Base-by-base conservation (phyloP, 1,140 invertebrate species). In the Pentalonia nigronervosa region DNA sequence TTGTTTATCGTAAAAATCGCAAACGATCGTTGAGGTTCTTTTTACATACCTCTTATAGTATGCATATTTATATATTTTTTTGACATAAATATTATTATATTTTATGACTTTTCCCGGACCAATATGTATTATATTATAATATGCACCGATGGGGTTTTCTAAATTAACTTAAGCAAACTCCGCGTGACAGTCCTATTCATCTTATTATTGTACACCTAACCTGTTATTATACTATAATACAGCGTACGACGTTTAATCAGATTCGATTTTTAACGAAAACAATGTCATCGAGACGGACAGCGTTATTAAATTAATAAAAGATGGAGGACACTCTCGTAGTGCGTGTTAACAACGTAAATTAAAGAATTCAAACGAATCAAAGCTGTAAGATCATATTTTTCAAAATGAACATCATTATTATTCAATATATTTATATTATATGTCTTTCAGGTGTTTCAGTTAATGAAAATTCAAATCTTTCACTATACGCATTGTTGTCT, bases 1-100 rank as follows among this genome's bases (percentile, higher is more conserved):
- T 45, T 14, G 30, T 87, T 87, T 48, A 87, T 87, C 84, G 84
- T 87, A 87, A 87, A 48, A 48, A 87, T 48, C 86, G 30, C 47
- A 48, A 87, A 87, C 47, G 47, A 87, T 48, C 86, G 45, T 48
- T n/a, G n/a, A 34, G 7, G 30, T 48, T 87, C 8, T 87, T 25
- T 87, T 25, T 87, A 87, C n/a, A 83, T 8, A 30, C 45, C 6
- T 83, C 17, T 7, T 41, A 21, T 11, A 83, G 8, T 1, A 41
- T 21, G 34, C 11, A 2, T 30, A 45, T 47, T 7, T 86, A 17
- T 20, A 30, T 47, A 41, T 41, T 9, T 83, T 86, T 47, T 45
- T 7, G 14, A 25, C 84, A 30, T 86, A 86, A 86, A 86, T 47
- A 86, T 41, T 86, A 47, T 14, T 47, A 47, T 47, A 47, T 47